A percentile compares a stretch with the other conserved stretches of the same genome.
These are phyloP conservation scores for Pseudochirops cupreus DNA, from an alignment of 2,797 vertebrate genomes.

Conservation along the genomic window DNA sequence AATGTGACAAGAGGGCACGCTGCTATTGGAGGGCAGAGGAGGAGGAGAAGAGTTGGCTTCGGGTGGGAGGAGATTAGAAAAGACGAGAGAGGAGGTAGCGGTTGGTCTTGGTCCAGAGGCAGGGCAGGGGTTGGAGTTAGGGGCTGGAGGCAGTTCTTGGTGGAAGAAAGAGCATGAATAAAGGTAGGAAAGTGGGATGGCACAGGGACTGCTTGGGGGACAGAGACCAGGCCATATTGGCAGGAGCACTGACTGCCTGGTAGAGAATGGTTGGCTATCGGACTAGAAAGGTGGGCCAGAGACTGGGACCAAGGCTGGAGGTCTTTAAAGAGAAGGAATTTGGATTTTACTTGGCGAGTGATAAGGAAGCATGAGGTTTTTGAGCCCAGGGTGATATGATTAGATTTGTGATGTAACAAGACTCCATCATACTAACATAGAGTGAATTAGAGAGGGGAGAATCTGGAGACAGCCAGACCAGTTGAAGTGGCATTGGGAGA, in stretches of 20 bases:
- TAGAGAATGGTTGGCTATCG: not conserved
- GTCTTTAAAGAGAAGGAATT: not conserved
- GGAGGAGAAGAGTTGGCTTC: too few relatives aligned
- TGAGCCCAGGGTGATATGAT: not conserved
- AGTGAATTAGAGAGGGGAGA: not conserved
- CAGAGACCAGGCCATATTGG: not conserved
- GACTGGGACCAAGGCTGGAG: too few relatives aligned
- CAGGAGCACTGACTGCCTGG: rapidly evolving
- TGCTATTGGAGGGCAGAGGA: not conserved
- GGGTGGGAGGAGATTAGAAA: not conserved
- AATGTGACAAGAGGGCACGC: not conserved
- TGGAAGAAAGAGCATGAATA: not conserved
- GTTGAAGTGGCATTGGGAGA: not conserved
- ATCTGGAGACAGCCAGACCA: not conserved
- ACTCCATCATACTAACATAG: not conserved
- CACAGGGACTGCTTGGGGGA: not conserved
- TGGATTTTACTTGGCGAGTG: not conserved
- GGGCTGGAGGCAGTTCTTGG: not conserved
- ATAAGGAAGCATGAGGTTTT: not conserved
- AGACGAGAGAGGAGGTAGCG: not conserved
- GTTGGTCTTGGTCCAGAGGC: not conserved
- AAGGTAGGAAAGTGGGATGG: rapidly evolving
- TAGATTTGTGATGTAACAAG: not conserved
- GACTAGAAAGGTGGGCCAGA: not conserved
- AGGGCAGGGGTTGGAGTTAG: not conserved